Base-by-base conservation (phyloP, 2,888 invertebrate genomes). In the Apodemia mormo region DNA sequence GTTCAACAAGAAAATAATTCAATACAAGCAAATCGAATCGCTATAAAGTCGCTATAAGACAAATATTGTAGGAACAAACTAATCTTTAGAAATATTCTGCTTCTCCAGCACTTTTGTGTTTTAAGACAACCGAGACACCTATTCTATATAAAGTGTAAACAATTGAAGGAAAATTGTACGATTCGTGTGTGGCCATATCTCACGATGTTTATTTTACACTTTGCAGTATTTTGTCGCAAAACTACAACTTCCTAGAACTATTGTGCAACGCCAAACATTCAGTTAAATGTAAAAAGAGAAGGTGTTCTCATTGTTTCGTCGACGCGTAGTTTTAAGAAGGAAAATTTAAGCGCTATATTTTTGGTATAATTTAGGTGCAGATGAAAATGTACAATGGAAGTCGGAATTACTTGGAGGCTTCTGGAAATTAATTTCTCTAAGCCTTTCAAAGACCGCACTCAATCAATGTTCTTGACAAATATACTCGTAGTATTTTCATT, bases 181-280 rank as follows among this genome's bases (percentile, higher is more conserved):
- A 61, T 30, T 30, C 58, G 58, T 30, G 9, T 61, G 71, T 73
- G 73, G 72, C 72, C 68, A 70, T 71, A 71, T 72, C 72, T 72
- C 69, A 66, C 72, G 73, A 72, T 73, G 73, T 76, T 74, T 76
- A 75, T 76, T 75, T 74, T 74, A 71, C 58, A 33, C 58, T 69
- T 69, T 43, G 58, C 52, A 65, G 67, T 69, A 52, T 68, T 72
- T 54, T 66, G 68, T 66, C 68, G 69, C 69, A 30, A 65, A n/a
- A 67, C 58, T 67, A 65, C 65, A 58, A 66, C 65, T 68, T 68
- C 69, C 71, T 69, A 67, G 70, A 70, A 65, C 68, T 67, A 66
- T 66, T 70, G 52, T 68, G 43, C 58, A 56, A 30, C 64, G 58
- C 30, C 69, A 66, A 67, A 54, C 68, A 58, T 68, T 37, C 61